Evolutionary conservation across 2,113 vertebrate genomes (phyloP), one percentile per base, ranked within the genome.

Genomic region (Melanotaenia duboulayi): DNA sequence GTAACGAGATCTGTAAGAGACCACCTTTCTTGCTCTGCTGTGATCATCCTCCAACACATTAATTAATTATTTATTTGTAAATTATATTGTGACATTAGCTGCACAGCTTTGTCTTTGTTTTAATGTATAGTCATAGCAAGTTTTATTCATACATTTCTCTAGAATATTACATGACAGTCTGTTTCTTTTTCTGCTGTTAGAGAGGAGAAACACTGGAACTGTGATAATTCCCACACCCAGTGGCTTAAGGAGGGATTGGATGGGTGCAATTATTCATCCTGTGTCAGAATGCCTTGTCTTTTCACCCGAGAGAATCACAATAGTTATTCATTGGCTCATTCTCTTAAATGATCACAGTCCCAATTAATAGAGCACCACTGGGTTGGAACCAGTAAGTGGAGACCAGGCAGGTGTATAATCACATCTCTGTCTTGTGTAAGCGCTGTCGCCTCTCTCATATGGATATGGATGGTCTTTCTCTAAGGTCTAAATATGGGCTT

Each of bases 281-380:
- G 11, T 86, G 68, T 86, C 59, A 40, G 65, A 60, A 57, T 60
- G 46, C 28, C 25, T 81, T 69, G 65, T 78, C 71, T 57, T 50
- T 62, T 48, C 17, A 11, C 62, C 49, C 52, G 2, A 1, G 59
- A 80, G 83, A 84, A 75, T 80, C 69, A 49, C 32, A 65, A 25
- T 6, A 35, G 48, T 58, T 71, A 69, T 83, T 88, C 71, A 83
- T 82, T 71, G 78, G 57, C 42, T 75, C 44, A n/a, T 74, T 66
- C 55, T 76, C 65, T 86, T 77, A 77, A 74, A 81, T 82, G 42
- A 88, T 84, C 71, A 64, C 10, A 71, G 56, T 42, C 64, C 75
- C 81, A 82, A 87, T 91, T 82, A 91, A 90, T 86, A 75, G 63
- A 76, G 81, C 62, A 67, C 69, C 77, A 51, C 59, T 78, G 66